A percentile compares a stretch with the other conserved stretches of the same genome.
Conservation (phyloP, 2,888 invertebrate species). For the Ophion slaviceki region DNA sequence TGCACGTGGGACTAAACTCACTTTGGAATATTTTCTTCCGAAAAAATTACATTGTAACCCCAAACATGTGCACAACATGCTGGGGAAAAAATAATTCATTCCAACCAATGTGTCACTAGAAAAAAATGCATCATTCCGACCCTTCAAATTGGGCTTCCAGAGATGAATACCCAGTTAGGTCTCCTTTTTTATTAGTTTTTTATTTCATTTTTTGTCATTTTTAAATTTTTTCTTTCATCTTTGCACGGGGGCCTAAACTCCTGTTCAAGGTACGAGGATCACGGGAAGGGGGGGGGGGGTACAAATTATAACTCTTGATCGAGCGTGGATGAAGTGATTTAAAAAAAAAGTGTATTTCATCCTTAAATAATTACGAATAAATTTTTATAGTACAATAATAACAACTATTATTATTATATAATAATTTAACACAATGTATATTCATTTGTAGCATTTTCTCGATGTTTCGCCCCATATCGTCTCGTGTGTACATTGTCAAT, state of each 20-base stretch:
- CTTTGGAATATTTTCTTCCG: too few relatives aligned
- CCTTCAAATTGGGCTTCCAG: too few relatives aligned
- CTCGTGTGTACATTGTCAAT: conserved; percentile 23
- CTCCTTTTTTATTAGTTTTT: neutral
- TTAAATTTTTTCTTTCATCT: neutral
- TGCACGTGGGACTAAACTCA: too few relatives aligned
- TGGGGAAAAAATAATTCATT: too few relatives aligned
- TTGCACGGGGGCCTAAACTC: neutral
- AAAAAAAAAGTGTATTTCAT: conserved; percentile 42
- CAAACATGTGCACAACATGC: too few relatives aligned
- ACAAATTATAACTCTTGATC: conserved; percentile 15
- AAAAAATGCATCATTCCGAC: too few relatives aligned
- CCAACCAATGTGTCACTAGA: too few relatives aligned
- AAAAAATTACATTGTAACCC: too few relatives aligned
- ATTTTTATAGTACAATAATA: conserved; percentile 45
- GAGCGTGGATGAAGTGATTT: conserved; percentile 18
- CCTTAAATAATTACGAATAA: conserved; percentile 41
- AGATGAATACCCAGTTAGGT: neutral
- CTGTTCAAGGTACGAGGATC: neutral
- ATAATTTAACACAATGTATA: conserved; percentile 44
- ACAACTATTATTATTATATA: conserved; percentile 39
- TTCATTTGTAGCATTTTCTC: conserved; percentile 33
- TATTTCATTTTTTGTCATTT: neutral
- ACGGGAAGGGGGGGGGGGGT: too few relatives aligned
- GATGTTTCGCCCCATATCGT: conserved; percentile 13